Evolutionary conservation across 2,113 vertebrate genomes (phyloP).

Genomic region (Myanophis thanlyinensis): DNA sequence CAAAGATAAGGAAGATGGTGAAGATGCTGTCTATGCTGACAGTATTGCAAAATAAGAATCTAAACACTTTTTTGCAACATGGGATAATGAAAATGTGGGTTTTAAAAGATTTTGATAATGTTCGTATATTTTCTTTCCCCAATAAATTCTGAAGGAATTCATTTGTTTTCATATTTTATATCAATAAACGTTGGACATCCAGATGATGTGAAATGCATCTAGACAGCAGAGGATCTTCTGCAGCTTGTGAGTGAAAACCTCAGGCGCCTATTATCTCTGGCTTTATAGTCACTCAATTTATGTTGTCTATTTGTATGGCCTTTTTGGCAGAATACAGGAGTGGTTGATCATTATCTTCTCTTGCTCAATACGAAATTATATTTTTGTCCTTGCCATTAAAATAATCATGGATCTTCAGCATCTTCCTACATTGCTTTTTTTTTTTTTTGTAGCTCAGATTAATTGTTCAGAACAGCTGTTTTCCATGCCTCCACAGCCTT

Average conservation of each 20-base stretch:
- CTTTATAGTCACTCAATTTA: background rate
- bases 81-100: background rate
- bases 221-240: background rate
- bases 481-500: too few relatives aligned
- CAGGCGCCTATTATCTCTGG: background rate
- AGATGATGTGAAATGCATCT: too few relatives aligned
- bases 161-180: background rate
- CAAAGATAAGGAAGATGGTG: background rate
- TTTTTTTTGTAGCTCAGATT: too few relatives aligned
- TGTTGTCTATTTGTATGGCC: background rate
- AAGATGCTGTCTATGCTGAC: background rate
- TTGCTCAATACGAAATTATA: background rate
- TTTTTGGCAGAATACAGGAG: background rate
- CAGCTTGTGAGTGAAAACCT: background rate
- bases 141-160: background rate
- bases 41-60: background rate
- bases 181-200: background rate
- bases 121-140: background rate
- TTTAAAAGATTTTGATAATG: background rate
- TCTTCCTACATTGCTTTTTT: background rate
- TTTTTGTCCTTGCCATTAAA: background rate
- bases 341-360: background rate
- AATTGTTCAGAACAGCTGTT: too few relatives aligned
- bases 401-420: background rate
- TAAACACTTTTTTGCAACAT: background rate